phyloP scores from a whole-genome alignment of 2,888 invertebrate genomes.

The Tetropium fuscum region DNA sequence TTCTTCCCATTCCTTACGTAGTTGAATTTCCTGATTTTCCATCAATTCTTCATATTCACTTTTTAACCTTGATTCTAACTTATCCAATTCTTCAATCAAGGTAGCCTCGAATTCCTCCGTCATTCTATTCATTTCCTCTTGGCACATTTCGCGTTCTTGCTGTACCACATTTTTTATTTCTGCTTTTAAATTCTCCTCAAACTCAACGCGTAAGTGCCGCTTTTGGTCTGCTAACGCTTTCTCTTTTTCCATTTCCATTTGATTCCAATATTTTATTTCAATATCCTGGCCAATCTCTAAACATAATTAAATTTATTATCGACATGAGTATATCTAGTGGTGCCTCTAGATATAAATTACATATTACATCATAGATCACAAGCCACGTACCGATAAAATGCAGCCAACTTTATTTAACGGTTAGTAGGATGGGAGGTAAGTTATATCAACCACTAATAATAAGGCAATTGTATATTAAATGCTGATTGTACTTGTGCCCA shows the following conservation, averaged over 20 bases:
- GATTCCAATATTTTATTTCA: conserved; percentile 56
- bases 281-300: conserved; percentile 59
- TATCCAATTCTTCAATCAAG: conserved; percentile 40
- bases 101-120: conserved; percentile 38
- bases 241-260: conserved; percentile 55
- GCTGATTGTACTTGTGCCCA: too few species aligned
- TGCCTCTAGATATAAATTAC: too few species aligned
- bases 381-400: too few species aligned
- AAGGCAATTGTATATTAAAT: too few species aligned
- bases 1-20: conserved; percentile 45
- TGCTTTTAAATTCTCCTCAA: conserved; percentile 42
- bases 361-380: too few species aligned
- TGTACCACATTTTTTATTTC: conserved; percentile 48
- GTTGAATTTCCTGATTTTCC: conserved; percentile 30
- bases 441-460: too few species aligned
- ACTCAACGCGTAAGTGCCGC: conserved; percentile 35
- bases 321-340: too few species aligned
- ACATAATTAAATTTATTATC: too few species aligned
- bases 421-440: too few species aligned
- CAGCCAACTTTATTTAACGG: too few species aligned
- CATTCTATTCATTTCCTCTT: conserved; percentile 39
- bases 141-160: conserved; percentile 42
- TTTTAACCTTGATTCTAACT: conserved; percentile 38
- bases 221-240: conserved; percentile 55
- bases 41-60: conserved; percentile 36